Base-by-base conservation (phyloP, 2,888 invertebrate genomes). In the Melieria crassipennis region DNA sequence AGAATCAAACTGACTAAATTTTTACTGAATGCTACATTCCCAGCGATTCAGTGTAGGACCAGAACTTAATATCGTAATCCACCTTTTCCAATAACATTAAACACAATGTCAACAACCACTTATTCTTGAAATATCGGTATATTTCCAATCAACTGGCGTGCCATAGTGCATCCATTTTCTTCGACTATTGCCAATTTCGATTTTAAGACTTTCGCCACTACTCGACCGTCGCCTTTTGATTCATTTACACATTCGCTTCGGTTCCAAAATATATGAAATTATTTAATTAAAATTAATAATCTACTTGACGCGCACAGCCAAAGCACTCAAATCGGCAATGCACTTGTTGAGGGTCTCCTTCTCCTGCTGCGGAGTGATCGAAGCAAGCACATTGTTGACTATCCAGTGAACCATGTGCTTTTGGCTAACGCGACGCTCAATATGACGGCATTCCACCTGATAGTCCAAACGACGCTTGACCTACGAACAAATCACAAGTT, bases 391-490 rank as follows among this genome's bases (percentile, higher is more conserved):
- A 82, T 90, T 93, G 79, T 88, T 87, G 13, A 97, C 93, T 75
- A 99, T 94, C 95, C 97, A 99, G 87, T 95, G 92, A 45, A 96
- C 95, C 93, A 98, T 93, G 87, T 98, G 94, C 86, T 93, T 95
- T 87, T 98, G 98, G 78, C 93, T 90, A 75, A 98, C 90, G 78
- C 94, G 92, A 62, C 94, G 92, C 83, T 97, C 94, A 69, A 96
- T 88, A 79, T 91, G 92, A 79, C 93, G 90, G 81, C 93, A 91
- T 86, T 97, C 97, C 5, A 96, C 90, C 88, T 99, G 97, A 88
- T 95, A 99, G 88, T 99, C 98, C 80, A 96, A 88, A 65, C 95
- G 92, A 77, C 91, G 92, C 87, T 95, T 96, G 6, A 95, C 93
- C 92, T 93, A 83, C 10, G 86, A 79, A 55, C 1, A 48, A 56